These are phyloP conservation scores for Andrena praecox DNA, from an alignment of 2,888 invertebrate genomes.

Conservation along the genomic window DNA sequence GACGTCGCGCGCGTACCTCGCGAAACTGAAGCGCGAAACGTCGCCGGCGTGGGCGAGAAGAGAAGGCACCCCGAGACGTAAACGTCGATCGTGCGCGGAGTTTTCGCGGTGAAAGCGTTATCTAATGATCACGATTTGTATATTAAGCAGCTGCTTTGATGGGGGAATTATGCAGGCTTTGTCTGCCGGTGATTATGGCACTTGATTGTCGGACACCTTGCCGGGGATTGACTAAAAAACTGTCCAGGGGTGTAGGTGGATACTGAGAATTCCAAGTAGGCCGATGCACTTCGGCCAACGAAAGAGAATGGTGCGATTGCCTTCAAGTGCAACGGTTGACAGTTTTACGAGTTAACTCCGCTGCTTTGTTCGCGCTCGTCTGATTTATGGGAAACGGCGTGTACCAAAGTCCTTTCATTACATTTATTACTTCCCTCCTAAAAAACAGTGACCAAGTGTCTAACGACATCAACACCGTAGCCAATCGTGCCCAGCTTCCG, in stretches of 20 bases:
- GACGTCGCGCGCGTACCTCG: constrained; percentile 41
- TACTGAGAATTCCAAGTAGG: not conserved
- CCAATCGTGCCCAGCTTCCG: not conserved
- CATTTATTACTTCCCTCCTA: not conserved
- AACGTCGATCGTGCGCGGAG: constrained; percentile 25
- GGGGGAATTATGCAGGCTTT: not conserved
- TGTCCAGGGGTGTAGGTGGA: not conserved
- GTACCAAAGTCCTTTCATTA: not conserved
- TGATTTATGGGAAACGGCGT: no score
- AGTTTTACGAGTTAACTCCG: not conserved
- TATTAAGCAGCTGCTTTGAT: not conserved
- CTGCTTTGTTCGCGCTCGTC: not conserved
- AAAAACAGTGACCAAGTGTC: not conserved
- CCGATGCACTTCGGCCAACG: not conserved
- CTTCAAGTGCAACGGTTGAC: not conserved
- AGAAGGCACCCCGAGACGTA: constrained; percentile 41
- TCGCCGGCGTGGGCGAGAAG: constrained; percentile 58
- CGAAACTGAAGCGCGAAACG: constrained; percentile 45
- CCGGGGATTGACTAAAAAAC: not conserved
- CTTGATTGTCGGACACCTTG: constrained; percentile 8
- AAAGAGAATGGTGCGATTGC: not conserved
- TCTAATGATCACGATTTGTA: constrained; percentile 25
- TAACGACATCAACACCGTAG: not conserved
- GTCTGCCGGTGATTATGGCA: not conserved
- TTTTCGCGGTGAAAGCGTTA: constrained; percentile 43